Evolutionary conservation across 2,113 vertebrate genomes (phyloP).

Genomic region (Camelus dromedarius): DNA sequence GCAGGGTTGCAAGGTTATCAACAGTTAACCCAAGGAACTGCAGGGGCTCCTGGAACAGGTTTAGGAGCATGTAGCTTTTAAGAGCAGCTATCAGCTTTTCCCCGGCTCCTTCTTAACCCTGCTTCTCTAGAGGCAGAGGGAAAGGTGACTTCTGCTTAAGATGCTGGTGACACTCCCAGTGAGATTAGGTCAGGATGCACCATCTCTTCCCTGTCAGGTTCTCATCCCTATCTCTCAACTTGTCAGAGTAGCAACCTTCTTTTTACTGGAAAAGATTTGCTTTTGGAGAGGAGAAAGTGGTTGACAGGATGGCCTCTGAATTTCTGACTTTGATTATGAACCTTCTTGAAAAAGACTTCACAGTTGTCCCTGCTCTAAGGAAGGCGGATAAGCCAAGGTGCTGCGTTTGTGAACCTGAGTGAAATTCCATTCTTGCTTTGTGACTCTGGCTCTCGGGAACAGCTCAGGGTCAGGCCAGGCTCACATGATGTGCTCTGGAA

Average conservation of each 20-base stretch:
- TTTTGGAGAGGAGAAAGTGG: constrained; percentile 42
- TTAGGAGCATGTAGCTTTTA: neutral
- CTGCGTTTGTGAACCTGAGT: constrained; percentile 33
- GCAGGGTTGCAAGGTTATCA: constrained; percentile 22
- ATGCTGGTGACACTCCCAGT: neutral
- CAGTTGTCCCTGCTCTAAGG: constrained; percentile 63
- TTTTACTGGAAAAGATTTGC: neutral
- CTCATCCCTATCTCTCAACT: neutral
- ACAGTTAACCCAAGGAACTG: neutral
- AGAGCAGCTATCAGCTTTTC: neutral
- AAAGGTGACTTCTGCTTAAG: neutral
- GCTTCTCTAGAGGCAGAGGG: neutral
- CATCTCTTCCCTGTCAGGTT: neutral
- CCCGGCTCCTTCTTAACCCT: neutral
- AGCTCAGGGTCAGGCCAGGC: constrained; percentile 7
- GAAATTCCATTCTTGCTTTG: constrained; percentile 13
- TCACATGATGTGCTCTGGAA: neutral
- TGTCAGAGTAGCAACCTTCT: neutral
- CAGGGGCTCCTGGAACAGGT: neutral
- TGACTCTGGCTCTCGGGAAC: constrained; percentile 8
- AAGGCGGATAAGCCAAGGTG: constrained; percentile 5
- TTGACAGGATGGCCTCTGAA: constrained; percentile 54
- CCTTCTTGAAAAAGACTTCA: constrained; percentile 63
- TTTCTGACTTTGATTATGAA: constrained; percentile 78
- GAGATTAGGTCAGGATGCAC: neutral